Percentiles rank a stretch among this genome's conserved stretches.
These are phyloP conservation scores for Asarcornis scutulata DNA, from an alignment of 2,113 vertebrate species.

Conservation along the genomic window DNA sequence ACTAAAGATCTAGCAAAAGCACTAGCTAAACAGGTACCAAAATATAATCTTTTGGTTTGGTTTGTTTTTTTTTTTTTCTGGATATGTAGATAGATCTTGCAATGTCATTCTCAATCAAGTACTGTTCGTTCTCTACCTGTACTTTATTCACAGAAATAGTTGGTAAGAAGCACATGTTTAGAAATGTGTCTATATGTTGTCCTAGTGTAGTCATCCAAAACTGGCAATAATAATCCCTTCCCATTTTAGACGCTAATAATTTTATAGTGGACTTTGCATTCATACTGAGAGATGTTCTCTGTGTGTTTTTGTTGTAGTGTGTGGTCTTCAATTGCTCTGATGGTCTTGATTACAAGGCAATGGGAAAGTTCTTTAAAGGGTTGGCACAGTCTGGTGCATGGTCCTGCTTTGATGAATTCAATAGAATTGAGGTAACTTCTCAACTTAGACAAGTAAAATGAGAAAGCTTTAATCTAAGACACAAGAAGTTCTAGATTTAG, in stretches of 20 bases:
- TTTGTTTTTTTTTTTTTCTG: background rate
- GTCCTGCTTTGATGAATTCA: slow-evolving; percentile 97
- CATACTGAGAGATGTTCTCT: background rate
- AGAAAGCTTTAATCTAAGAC: background rate
- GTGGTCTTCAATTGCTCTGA: slow-evolving; percentile 97
- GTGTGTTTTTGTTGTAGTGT: slow-evolving; percentile 77
- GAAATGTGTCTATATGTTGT: background rate
- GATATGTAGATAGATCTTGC: background rate
- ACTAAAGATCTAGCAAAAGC: slow-evolving; percentile 96
- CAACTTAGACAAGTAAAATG: background rate
- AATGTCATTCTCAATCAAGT: background rate
- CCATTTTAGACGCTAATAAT: background rate
- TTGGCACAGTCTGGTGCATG: slow-evolving; percentile 93
- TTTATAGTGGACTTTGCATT: background rate
- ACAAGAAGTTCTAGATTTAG: background rate
- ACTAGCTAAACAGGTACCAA: slow-evolving; percentile 90
- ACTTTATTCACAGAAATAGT: background rate
- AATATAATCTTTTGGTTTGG: background rate
- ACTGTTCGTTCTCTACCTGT: background rate
- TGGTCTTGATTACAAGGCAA: slow-evolving; percentile 94
- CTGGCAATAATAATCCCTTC: background rate
- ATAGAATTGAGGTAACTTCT: slow-evolving; percentile 89
- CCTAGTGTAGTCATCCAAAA: background rate
- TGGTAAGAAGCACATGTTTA: background rate
- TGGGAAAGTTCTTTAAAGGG: slow-evolving; percentile 97